Conservation (phyloP, 2,888 invertebrate species). For the Amphipoea lucens region DNA sequence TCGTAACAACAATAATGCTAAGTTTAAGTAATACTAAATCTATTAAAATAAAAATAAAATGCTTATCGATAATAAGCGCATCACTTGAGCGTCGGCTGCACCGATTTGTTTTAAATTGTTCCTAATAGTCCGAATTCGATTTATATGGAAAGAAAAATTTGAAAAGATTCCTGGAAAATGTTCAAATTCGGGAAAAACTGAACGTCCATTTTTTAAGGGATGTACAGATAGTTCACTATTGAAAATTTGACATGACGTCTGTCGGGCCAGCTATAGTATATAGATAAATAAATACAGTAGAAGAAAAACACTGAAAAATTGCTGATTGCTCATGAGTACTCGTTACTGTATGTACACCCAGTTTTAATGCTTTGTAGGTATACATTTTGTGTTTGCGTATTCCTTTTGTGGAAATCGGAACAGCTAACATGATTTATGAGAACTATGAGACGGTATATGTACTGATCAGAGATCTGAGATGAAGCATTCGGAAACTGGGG, state of each 20-base stretch:
- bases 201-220: too few relatives aligned
- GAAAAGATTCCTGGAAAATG: too few relatives aligned
- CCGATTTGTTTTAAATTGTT: neutral
- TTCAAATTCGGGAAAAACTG: too few relatives aligned
- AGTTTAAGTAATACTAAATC: too few relatives aligned
- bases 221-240: neutral
- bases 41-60: neutral
- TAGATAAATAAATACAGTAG: neutral
- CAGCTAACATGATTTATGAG: neutral
- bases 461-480: neutral
- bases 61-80: too few relatives aligned
- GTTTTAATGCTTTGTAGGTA: neutral
- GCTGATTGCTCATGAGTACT: too few relatives aligned
- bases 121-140: too few relatives aligned
- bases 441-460: neutral
- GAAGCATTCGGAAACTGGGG: neutral
- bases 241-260: neutral
- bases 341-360: too few relatives aligned
- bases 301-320: too few relatives aligned
- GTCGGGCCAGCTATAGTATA: too few relatives aligned
- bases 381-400: neutral
- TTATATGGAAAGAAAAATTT: too few relatives aligned
- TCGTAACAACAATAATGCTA: too few relatives aligned
- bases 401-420: neutral
- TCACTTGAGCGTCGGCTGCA: neutral